Percentiles rank a stretch among this genome's conserved stretches.
Evolutionary conservation across 2,888 invertebrate genomes (phyloP).

Genomic region (Trichopria drosophilae): DNA sequence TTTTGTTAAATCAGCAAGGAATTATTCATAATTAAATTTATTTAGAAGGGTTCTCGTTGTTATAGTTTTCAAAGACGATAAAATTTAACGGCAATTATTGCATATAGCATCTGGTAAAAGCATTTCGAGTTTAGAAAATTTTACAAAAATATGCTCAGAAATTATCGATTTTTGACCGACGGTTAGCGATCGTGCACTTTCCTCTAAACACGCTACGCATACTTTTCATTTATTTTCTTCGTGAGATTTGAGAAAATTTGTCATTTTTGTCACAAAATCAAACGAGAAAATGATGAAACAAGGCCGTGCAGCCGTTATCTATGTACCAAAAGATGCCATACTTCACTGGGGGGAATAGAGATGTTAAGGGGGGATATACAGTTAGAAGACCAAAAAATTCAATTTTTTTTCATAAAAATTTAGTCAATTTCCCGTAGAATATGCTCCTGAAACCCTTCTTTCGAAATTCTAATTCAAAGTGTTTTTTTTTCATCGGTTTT

Average conservation of each 20-base stretch:
- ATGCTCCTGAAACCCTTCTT: no score
- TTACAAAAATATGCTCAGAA: not conserved
- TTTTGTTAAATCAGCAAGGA: not conserved
- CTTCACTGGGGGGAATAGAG: no score
- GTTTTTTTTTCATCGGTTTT: no score
- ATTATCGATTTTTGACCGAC: not conserved
- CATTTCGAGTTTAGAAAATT: not conserved
- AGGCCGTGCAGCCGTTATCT: no score
- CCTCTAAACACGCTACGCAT: not conserved
- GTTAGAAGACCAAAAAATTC: no score
- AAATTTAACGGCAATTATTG: constrained; percentile 3
- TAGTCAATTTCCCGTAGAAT: no score
- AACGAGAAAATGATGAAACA: no score
- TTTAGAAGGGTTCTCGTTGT: not conserved
- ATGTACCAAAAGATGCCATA: no score
- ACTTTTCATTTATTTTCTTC: constrained; percentile 3
- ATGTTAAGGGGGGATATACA: no score
- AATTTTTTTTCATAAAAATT: no score
- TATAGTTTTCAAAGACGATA: not conserved
- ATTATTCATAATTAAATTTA: not conserved
- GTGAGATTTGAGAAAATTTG: not conserved
- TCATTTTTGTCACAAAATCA: constrained; percentile 1
- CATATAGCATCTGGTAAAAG: not conserved
- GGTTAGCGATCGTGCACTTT: not conserved
- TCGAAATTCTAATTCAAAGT: no score